phyloP scores from a whole-genome alignment of 2,888 invertebrate genomes.

The Philaethria dido region DNA sequence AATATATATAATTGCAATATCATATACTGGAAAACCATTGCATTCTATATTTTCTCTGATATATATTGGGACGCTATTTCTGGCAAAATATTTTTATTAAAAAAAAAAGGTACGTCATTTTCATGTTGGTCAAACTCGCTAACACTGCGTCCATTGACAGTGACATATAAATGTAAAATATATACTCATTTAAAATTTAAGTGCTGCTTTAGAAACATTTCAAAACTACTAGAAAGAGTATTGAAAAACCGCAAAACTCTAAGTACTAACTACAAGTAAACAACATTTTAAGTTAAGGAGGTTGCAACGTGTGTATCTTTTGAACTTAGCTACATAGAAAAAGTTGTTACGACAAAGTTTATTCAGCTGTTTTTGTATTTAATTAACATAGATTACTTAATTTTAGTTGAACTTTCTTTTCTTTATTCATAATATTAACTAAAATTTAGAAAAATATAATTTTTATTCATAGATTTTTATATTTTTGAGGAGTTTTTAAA shows the following conservation, averaged over 20 bases:
- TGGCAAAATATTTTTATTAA: no score
- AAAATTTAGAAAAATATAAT: no score
- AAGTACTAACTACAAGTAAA: constrained; percentile 13
- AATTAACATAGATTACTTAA: background rate
- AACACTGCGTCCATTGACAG: background rate
- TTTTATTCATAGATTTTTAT: no score
- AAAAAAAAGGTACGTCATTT: no score
- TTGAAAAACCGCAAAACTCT: constrained; percentile 3
- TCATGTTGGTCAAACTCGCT: background rate
- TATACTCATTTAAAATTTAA: background rate
- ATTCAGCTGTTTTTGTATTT: background rate
- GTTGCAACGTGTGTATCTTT: constrained; percentile 18
- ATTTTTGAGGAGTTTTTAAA: no score
- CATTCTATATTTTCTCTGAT: no score
- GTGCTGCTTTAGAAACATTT: background rate
- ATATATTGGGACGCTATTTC: no score
- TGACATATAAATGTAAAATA: background rate
- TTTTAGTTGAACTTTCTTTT: background rate
- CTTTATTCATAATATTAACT: no score
- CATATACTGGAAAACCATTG: no score
- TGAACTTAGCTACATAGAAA: constrained; percentile 5
- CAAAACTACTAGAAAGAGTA: background rate
- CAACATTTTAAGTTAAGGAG: constrained; percentile 18
- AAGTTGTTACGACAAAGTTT: background rate
- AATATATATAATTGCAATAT: no score